Percentiles rank a stretch among this genome's conserved stretches.
phyloP scores from a whole-genome alignment of 2,113 vertebrate genomes.

The Aldabrachelys gigantea region DNA sequence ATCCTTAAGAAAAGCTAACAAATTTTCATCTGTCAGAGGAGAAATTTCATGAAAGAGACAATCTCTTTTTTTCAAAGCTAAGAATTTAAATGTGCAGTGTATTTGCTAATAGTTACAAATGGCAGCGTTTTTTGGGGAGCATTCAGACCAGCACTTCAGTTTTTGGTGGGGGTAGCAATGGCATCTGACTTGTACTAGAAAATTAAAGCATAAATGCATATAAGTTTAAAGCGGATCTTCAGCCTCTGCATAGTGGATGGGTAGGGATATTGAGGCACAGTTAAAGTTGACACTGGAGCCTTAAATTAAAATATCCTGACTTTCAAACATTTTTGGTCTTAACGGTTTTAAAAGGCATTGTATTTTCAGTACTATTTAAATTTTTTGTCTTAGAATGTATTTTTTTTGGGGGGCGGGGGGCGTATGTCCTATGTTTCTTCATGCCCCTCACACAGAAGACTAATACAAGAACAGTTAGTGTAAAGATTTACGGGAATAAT shows the following conservation, averaged over 20 bases:
- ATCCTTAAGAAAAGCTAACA: background rate
- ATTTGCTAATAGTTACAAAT: conserved; percentile 19
- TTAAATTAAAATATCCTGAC: background rate
- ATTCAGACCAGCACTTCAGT: background rate
- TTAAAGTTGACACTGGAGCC: background rate
- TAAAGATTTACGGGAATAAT: background rate
- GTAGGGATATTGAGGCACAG: background rate
- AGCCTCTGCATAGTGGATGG: background rate
- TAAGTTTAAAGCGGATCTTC: background rate
- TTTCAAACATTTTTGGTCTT: background rate
- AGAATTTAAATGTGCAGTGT: conserved; percentile 28
- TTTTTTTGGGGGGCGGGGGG: background rate
- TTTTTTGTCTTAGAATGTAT: background rate
- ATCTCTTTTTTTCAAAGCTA: conserved; percentile 21
- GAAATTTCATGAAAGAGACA: conserved; percentile 39
- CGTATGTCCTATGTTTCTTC: background rate
- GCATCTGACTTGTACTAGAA: background rate
- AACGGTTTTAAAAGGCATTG: background rate
- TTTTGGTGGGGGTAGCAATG: background rate
- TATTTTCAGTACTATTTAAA: background rate
- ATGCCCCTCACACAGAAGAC: background rate
- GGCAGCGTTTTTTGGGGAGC: background rate
- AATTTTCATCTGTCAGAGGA: background rate
- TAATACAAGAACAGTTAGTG: background rate
- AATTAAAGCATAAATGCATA: background rate